phyloP scores from a whole-genome alignment of 2,888 invertebrate species.

The Drosophila ezoana region DNA sequence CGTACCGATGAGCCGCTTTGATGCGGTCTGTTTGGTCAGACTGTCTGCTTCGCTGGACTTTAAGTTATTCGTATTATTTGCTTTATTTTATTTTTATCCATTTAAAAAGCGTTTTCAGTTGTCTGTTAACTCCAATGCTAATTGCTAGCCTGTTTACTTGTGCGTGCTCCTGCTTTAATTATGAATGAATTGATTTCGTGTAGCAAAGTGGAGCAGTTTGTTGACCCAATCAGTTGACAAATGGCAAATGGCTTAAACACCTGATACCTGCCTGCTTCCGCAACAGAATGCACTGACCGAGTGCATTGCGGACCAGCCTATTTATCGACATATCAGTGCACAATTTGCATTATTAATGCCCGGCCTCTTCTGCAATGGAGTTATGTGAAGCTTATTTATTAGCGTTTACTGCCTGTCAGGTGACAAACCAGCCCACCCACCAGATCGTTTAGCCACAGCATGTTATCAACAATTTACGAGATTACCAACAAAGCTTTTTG shows the following conservation, averaged over 20 bases:
- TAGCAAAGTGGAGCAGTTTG: slow-evolving; percentile 48
- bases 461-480: slow-evolving; percentile 33
- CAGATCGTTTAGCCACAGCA: background rate
- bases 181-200: slow-evolving; percentile 49
- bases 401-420: slow-evolving; percentile 13
- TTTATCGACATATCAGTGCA: slow-evolving; percentile 50
- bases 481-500: background rate
- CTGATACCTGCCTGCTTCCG: slow-evolving; percentile 22
- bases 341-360: slow-evolving; percentile 65
- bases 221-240: slow-evolving; percentile 69
- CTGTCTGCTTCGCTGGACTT: slow-evolving; percentile 12
- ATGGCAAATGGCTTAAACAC: slow-evolving; percentile 46
- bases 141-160: slow-evolving; percentile 42
- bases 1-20: slow-evolving; percentile 47
- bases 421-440: slow-evolving; percentile 1
- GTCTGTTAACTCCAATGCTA: slow-evolving; percentile 26
- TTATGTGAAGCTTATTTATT: slow-evolving; percentile 41
- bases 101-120: slow-evolving; percentile 52
- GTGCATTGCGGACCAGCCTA: slow-evolving; percentile 20
- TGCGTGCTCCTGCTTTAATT: slow-evolving; percentile 49
- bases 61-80: slow-evolving; percentile 12
- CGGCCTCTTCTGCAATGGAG: slow-evolving; percentile 43
- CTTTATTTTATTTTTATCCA: slow-evolving; percentile 45
- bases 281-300: background rate
- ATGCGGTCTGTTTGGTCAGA: slow-evolving; percentile 61